These are phyloP conservation scores for Pavo muticus DNA, from an alignment of 2,113 vertebrate species.

Conservation along the genomic window DNA sequence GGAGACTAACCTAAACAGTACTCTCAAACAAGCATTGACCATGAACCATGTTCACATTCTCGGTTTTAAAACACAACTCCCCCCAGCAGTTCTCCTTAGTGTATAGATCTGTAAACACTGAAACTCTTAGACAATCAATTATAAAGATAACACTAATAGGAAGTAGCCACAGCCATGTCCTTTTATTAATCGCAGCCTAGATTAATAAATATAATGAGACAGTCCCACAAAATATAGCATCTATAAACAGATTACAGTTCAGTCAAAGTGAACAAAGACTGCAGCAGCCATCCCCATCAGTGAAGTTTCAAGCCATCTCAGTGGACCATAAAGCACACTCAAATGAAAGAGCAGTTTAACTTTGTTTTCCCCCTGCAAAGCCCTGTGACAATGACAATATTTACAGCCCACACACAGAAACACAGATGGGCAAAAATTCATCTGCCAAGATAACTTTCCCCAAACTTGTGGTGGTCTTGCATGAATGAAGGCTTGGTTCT, in stretches of 20 bases:
- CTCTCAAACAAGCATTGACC: not conserved
- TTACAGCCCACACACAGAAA: constrained; percentile 21
- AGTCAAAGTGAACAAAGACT: not conserved
- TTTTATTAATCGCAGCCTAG: not conserved
- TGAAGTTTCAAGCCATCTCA: not conserved
- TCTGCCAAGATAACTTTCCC: constrained; percentile 21
- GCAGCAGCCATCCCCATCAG: not conserved
- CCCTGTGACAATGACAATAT: not conserved
- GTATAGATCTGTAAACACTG: not conserved
- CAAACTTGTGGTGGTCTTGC: not conserved
- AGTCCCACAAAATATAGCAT: not conserved
- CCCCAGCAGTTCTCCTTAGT: not conserved
- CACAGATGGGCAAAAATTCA: constrained; percentile 35
- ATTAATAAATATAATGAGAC: not conserved
- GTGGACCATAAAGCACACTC: not conserved
- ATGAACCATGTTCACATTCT: not conserved
- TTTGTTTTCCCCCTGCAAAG: not conserved
- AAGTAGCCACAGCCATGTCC: rapidly evolving
- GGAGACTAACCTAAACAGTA: not conserved
- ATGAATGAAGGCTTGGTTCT: not conserved
- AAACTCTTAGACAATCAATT: not conserved
- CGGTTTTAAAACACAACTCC: not conserved
- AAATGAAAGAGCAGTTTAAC: not conserved
- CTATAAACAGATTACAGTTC: not conserved
- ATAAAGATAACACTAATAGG: not conserved